phyloP scores from a whole-genome alignment of 2,113 vertebrate genomes.

The Oncorhynchus clarkii region DNA sequence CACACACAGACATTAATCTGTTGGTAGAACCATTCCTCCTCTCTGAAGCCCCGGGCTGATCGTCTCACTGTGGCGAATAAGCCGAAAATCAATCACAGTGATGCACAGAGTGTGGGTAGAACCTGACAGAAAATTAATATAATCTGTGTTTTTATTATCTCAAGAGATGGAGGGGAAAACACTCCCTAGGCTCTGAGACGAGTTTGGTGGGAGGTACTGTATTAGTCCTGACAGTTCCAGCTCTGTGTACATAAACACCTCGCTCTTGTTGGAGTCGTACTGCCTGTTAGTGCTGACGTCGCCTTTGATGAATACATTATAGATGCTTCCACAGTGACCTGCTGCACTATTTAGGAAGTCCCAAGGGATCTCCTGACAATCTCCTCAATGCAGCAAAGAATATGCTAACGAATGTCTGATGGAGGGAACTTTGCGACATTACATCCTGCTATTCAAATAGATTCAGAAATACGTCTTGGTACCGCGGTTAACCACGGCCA shows the following conservation, averaged over 20 bases:
- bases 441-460: conserved; percentile 34
- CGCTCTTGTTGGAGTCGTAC: conserved; percentile 20
- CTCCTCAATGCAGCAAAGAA: conserved; percentile 41
- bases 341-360: conserved; percentile 42
- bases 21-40: conserved; percentile 21
- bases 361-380: conserved; percentile 45
- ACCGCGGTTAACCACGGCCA: conserved; percentile 39
- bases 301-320: conserved; percentile 45
- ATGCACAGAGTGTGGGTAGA: conserved; percentile 37
- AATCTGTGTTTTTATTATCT: conserved; percentile 56
- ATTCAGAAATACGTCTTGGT: conserved; percentile 45
- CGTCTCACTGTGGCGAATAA: conserved; percentile 49
- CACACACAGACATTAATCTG: conserved; percentile 35
- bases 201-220: conserved; percentile 30
- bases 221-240: conserved; percentile 51
- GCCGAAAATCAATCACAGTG: conserved; percentile 58
- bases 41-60: conserved; percentile 46
- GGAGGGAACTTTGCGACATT: conserved; percentile 43
- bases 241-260: conserved; percentile 25
- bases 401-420: conserved; percentile 50
- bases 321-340: conserved; percentile 47
- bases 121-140: conserved; percentile 60
- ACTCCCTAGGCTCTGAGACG: conserved; percentile 28
- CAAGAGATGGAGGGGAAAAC: conserved; percentile 27
- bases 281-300: conserved; percentile 27